Conservation (phyloP, 2,888 invertebrate genomes). For the Hyles lineata region DNA sequence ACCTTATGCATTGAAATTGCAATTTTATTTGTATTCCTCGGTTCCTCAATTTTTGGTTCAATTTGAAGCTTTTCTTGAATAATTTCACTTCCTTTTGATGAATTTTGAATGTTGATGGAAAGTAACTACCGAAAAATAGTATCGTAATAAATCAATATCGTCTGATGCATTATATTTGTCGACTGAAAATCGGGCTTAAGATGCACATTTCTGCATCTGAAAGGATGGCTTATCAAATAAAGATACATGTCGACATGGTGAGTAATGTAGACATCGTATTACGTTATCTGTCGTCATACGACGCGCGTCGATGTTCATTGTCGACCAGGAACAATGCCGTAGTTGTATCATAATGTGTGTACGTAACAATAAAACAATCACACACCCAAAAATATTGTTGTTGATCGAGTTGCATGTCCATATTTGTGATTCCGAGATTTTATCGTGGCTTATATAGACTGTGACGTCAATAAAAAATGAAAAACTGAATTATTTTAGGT, state of each 20-base stretch:
- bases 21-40: neutral
- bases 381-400: slow-evolving; percentile 3
- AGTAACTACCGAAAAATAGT: too few relatives aligned
- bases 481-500: too few relatives aligned
- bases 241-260: neutral
- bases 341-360: neutral
- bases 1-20: neutral
- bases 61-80: too few relatives aligned
- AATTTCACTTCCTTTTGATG: too few relatives aligned
- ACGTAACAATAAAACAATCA: slow-evolving; percentile 12
- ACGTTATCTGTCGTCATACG: neutral
- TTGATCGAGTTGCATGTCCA: neutral
- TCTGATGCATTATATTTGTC: too few relatives aligned
- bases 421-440: neutral
- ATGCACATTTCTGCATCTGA: too few relatives aligned
- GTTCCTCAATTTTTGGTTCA: neutral
- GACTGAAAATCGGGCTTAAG: too few relatives aligned
- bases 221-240: too few relatives aligned
- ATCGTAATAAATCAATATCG: too few relatives aligned
- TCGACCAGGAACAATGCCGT: neutral
- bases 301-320: slow-evolving; percentile 6
- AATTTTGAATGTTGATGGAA: too few relatives aligned
- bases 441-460: neutral
- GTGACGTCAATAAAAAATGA: slow-evolving; percentile 15
- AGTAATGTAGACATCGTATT: neutral